A percentile compares a stretch with the other conserved stretches of the same genome.
phyloP scores from a whole-genome alignment of 2,888 invertebrate species.

The Desoria tigrina region DNA sequence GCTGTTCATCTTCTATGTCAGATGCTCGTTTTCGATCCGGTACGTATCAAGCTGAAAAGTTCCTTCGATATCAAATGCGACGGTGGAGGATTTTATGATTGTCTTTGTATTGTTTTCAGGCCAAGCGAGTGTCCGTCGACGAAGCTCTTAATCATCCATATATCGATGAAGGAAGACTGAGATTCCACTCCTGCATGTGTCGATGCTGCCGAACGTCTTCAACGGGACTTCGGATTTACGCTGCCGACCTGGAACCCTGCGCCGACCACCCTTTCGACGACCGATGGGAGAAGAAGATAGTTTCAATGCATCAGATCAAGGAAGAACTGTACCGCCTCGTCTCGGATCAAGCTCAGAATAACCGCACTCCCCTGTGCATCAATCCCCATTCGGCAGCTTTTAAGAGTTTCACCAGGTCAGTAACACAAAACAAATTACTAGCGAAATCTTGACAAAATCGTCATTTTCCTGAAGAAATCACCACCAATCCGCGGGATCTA shows the following conservation, averaged over 20 bases:
- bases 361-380: slow-evolving; percentile 96
- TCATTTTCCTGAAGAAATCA: background rate
- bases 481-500: background rate
- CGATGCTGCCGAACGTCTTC: slow-evolving; percentile 83
- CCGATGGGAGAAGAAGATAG: slow-evolving; percentile 93
- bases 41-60: too few relatives aligned
- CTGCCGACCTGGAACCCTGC: slow-evolving; percentile 86
- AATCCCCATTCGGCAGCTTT: slow-evolving; percentile 99
- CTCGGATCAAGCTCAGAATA: slow-evolving; percentile 91
- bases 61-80: background rate
- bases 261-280: slow-evolving; percentile 91
- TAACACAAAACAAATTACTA: too few relatives aligned
- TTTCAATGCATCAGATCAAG: slow-evolving; percentile 91
- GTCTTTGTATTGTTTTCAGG: slow-evolving; percentile 60
- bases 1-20: slow-evolving; percentile 95
- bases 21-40: slow-evolving; percentile 98
- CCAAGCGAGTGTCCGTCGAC: slow-evolving; percentile 89
- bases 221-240: slow-evolving; percentile 76
- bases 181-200: slow-evolving; percentile 99
- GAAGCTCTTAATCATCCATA: slow-evolving; percentile 97
- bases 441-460: background rate
- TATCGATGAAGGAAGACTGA: slow-evolving; percentile 93
- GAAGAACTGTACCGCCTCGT: slow-evolving; percentile 99
- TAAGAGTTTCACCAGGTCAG: slow-evolving; percentile 99
- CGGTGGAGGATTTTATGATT: background rate